phyloP scores from a whole-genome alignment of 2,113 vertebrate species.

The Ranitomeya variabilis region DNA sequence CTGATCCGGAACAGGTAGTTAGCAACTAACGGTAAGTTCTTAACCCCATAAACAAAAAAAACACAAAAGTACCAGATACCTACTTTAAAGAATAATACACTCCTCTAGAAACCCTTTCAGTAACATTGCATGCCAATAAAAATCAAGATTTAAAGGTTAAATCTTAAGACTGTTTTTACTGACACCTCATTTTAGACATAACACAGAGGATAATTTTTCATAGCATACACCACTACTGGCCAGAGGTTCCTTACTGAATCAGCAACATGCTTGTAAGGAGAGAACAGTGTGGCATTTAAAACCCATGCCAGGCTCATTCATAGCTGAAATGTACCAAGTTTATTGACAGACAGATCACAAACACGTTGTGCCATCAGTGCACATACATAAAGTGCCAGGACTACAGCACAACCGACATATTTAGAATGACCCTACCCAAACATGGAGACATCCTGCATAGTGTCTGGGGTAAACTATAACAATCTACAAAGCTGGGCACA shows the following conservation, averaged over 20 bases:
- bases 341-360: too few relatives aligned
- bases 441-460: not conserved
- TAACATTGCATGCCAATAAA: too few relatives aligned
- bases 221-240: not conserved
- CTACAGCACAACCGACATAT: not conserved
- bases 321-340: constrained; percentile 25
- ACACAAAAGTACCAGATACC: too few relatives aligned
- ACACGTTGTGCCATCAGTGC: too few relatives aligned
- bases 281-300: constrained; percentile 27
- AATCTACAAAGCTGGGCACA: too few relatives aligned
- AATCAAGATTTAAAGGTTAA: not conserved
- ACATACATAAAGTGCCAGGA: constrained; percentile 17
- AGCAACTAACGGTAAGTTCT: too few relatives aligned
- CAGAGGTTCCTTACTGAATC: not conserved
- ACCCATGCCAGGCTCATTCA: constrained; percentile 14
- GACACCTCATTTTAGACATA: constrained; percentile 20
- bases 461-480: not conserved
- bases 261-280: constrained; percentile 16
- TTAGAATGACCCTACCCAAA: not conserved
- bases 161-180: not conserved
- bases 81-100: too few relatives aligned
- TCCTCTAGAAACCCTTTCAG: too few relatives aligned
- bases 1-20: too few relatives aligned
- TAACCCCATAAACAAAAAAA: too few relatives aligned
- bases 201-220: constrained; percentile 23